Evolutionary conservation across 2,113 vertebrate species (phyloP).

Genomic region (Carassius auratus): DNA sequence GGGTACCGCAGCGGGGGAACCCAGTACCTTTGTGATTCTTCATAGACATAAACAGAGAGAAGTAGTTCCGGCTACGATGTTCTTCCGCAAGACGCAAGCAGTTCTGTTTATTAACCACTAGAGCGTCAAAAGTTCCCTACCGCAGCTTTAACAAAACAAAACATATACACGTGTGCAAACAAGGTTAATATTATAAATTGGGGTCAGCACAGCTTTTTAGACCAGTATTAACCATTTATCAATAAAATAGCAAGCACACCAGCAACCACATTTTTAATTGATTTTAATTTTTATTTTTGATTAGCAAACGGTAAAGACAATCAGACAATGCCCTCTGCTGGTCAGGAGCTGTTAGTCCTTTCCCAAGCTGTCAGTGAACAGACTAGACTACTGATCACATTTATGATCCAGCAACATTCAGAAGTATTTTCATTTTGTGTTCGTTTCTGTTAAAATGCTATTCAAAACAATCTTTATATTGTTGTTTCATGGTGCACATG

Average conservation of each 20-base stretch:
- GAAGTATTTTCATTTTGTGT: conserved; percentile 10
- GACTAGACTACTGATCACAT: background rate
- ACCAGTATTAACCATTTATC: conserved; percentile 14
- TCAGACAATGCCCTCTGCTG: conserved; percentile 51
- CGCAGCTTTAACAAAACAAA: background rate
- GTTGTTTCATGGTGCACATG: background rate
- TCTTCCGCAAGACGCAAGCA: no score
- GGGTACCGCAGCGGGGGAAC: no score
- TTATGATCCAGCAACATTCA: background rate
- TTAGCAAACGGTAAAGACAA: conserved; percentile 38
- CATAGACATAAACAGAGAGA: no score
- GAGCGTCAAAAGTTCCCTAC: no score
- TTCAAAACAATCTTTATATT: conserved; percentile 3
- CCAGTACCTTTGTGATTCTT: no score
- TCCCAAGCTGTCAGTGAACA: background rate
- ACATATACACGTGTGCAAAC: background rate
- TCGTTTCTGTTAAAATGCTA: background rate
- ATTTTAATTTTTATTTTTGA: background rate
- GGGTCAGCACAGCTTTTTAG: background rate
- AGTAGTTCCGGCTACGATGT: no score
- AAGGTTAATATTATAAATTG: background rate
- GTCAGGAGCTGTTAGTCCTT: conserved; percentile 39
- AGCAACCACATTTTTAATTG: background rate
- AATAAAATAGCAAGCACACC: conserved; percentile 21
- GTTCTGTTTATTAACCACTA: no score